A percentile compares a stretch with the other conserved stretches of the same genome.
Conservation (phyloP, 2,888 invertebrate genomes). For the Chloroclysta siterata region DNA sequence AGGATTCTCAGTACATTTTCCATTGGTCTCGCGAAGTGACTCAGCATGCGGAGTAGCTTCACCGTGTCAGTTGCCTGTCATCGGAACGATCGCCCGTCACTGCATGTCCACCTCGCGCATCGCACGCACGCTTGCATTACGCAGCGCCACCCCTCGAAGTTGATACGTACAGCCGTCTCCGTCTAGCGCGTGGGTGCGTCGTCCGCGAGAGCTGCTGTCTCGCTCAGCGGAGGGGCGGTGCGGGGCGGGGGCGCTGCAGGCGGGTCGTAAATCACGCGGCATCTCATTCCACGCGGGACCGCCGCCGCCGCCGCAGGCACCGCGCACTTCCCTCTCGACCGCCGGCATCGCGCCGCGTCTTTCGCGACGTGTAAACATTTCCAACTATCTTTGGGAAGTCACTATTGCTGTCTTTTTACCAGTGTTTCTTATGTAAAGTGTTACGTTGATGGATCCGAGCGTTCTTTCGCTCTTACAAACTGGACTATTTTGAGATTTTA, state of each 20-base stretch:
- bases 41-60: slow-evolving; percentile 73
- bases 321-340: slow-evolving; percentile 80
- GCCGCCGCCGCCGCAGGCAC: slow-evolving; percentile 82
- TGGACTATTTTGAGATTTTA: slow-evolving; percentile 75
- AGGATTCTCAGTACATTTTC: slow-evolving; percentile 60
- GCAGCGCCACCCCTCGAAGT: slow-evolving; percentile 83
- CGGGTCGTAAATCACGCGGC: slow-evolving; percentile 85
- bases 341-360: slow-evolving; percentile 80
- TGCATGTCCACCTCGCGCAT: slow-evolving; percentile 84
- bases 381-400: slow-evolving; percentile 70
- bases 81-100: slow-evolving; percentile 80
- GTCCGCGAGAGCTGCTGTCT: slow-evolving; percentile 54
- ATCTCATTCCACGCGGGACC: slow-evolving; percentile 85
- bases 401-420: slow-evolving; percentile 61
- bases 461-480: slow-evolving; percentile 61
- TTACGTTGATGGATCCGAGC: slow-evolving; percentile 74
- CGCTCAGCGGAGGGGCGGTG: slow-evolving; percentile 69
- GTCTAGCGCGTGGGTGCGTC: slow-evolving; percentile 49
- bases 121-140: slow-evolving; percentile 85
- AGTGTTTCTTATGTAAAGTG: slow-evolving; percentile 70
- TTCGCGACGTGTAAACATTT: slow-evolving; percentile 82
- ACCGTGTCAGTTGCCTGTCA: slow-evolving; percentile 78
- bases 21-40: slow-evolving; percentile 72
- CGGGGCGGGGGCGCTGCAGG: slow-evolving; percentile 83
- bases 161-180: slow-evolving; percentile 68